Base-by-base conservation (phyloP, 1,140 invertebrate species). In the Orchestia grillus region DNA sequence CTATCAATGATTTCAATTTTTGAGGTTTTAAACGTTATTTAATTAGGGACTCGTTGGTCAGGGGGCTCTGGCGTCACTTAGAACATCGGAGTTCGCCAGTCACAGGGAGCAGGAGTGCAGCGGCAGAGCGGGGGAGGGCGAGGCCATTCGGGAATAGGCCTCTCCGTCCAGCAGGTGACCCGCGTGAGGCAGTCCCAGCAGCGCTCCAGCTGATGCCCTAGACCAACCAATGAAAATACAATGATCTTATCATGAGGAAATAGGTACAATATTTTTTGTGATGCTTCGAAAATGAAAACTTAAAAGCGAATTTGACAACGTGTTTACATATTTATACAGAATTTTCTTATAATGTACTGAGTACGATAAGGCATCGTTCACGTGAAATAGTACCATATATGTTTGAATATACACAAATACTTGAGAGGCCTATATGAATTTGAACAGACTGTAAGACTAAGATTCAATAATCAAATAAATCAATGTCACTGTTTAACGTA, bases 141-240 rank as follows among this genome's bases (percentile, higher is more conserved):
- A 16, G 43, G 44, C 92, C 6, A 44, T 44, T 43, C 43, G 44
- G 36, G 3, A 6, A 36, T n/a, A 45, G 44, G 44, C 92, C 40
- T 44, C 92, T 16, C 92, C 44, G 44, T 94, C 92, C 43, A 94
- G 92, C 44, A 94, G 43, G 43, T 94, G 92, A n/a, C 92, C 92
- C 43, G 92, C 92, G 44, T 94, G 92, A 45, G 43, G 92, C 6
- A 94, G 44, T 45, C 92, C 92, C 8, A 94, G 44, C 92, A 94
- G 19, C 3, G 92, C 92, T 47, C 43, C 92, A 44, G 92, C 92
- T 19, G 92, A 94, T 15, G 92, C 92, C 92, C 92, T 94, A 44
- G 3, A 4, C 6, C 19, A 3, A 92, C 19, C 43, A 92, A 92
- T 36, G 92, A 91, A 36, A 91, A 91, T 88, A 36, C 87, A 36